Evolutionary conservation across 2,797 vertebrate genomes (phyloP).

Genomic region (Podargus strigoides): DNA sequence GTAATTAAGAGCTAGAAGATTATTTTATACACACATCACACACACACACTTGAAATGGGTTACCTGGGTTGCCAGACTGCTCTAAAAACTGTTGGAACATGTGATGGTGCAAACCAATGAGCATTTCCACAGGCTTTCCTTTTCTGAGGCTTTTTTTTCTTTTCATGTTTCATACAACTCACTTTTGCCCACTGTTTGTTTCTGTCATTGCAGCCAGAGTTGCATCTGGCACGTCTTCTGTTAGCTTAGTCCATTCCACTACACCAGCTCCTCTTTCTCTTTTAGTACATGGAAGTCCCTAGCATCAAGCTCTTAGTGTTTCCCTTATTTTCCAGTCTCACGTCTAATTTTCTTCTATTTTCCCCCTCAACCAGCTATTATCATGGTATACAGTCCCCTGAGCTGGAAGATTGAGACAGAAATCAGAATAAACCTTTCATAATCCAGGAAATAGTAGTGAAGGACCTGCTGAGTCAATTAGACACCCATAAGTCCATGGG

Average conservation of each 20-base stretch:
- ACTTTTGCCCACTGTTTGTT: background rate
- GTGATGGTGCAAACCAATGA: accelerated
- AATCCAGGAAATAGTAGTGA: no score
- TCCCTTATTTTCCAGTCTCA: background rate
- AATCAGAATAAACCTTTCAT: no score
- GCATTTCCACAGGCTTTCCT: background rate
- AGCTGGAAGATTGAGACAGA: no score
- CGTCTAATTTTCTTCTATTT: background rate
- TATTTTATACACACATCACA: background rate
- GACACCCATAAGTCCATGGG: no score
- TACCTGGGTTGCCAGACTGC: background rate
- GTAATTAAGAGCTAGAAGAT: background rate
- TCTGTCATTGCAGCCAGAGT: background rate
- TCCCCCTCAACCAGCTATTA: background rate
- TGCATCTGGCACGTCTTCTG: accelerated
- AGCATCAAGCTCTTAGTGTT: background rate
- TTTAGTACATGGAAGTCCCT: background rate
- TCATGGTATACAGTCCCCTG: no score
- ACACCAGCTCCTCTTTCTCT: background rate
- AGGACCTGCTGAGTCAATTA: no score
- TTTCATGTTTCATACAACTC: background rate
- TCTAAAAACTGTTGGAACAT: background rate
- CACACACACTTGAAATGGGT: background rate
- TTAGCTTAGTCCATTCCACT: background rate
- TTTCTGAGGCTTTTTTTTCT: background rate